Conservation (phyloP, 1,140 invertebrate species). For the Drosophila ananassae region DNA sequence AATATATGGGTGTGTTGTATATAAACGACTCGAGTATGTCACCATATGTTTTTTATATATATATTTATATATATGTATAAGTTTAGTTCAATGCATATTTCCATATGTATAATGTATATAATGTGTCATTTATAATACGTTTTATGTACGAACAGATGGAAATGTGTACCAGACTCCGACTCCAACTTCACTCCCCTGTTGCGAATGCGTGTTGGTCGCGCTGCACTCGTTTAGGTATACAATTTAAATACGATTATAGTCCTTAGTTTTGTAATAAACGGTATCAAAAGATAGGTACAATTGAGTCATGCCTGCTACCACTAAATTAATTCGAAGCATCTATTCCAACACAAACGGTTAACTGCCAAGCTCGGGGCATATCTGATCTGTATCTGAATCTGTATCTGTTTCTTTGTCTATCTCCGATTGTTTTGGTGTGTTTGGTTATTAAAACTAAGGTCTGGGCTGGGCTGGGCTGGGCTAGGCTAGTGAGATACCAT, state of each 20-base stretch:
- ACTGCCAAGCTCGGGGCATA: constrained; percentile 23
- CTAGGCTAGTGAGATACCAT: constrained; percentile 30
- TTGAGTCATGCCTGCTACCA: constrained; percentile 73
- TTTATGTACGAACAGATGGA: constrained; percentile 62
- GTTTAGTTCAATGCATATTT: constrained; percentile 54
- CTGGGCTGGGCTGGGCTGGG: constrained; percentile 14
- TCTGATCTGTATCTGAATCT: constrained; percentile 12
- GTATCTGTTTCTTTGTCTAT: constrained; percentile 1
- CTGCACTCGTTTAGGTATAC: constrained; percentile 60
- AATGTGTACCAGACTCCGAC: constrained; percentile 48
- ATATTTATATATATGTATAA: constrained; percentile 44
- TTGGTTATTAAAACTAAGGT: constrained; percentile 60
- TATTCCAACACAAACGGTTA: constrained; percentile 48
- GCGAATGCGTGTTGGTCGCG: constrained; percentile 48
- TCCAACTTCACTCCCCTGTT: constrained; percentile 6
- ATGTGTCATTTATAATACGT: constrained; percentile 32
- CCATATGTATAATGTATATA: constrained; percentile 38
- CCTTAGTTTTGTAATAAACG: constrained; percentile 82
- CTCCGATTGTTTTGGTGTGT: constrained; percentile 22
- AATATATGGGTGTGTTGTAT: constrained; percentile 61
- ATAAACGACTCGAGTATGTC: constrained; percentile 54
- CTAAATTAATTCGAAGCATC: constrained; percentile 64
- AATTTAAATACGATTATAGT: constrained; percentile 78
- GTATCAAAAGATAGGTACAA: constrained; percentile 83
- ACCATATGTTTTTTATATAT: constrained; percentile 32